Evolutionary conservation across 2,113 vertebrate species (phyloP).

Genomic region (Coptodon bakossiorum): DNA sequence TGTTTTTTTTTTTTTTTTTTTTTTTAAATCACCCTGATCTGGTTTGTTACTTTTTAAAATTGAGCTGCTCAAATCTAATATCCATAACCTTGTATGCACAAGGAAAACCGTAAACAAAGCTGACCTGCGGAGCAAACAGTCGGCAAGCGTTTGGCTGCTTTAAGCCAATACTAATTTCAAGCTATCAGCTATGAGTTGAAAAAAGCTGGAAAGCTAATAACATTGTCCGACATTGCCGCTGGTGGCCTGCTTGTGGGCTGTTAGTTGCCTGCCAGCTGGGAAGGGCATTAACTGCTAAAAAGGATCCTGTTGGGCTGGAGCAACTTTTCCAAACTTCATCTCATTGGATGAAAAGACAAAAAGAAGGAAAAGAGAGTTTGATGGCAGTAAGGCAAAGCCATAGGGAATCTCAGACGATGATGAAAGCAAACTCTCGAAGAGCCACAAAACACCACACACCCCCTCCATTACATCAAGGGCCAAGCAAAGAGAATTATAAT

Average conservation of each 20-base stretch:
- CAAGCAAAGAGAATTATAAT: constrained; percentile 72
- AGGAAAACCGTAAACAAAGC: constrained; percentile 28
- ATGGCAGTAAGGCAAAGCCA: constrained; percentile 63
- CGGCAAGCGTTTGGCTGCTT: neutral
- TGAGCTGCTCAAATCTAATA: neutral
- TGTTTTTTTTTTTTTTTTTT: neutral
- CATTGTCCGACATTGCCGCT: constrained; percentile 56
- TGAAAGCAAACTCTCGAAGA: constrained; percentile 76
- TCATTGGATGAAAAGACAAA: constrained; percentile 69
- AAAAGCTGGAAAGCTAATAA: constrained; percentile 43
- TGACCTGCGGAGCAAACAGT: constrained; percentile 2
- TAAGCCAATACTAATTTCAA: constrained; percentile 33
- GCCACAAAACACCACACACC: constrained; percentile 70
- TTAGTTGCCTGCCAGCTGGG: constrained; percentile 43
- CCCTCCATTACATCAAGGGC: constrained; percentile 72
- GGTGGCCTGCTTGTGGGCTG: constrained; percentile 44
- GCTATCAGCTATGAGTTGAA: constrained; percentile 22
- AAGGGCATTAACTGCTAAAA: constrained; percentile 63
- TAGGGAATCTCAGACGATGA: constrained; percentile 67
- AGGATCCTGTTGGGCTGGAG: constrained; percentile 57
- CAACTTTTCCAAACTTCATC: constrained; percentile 64
- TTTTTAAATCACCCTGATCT: neutral
- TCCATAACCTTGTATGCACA: constrained; percentile 12
- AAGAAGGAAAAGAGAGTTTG: constrained; percentile 59
- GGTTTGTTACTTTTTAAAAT: neutral